A percentile compares a stretch with the other conserved stretches of the same genome.
Evolutionary conservation across 2,113 vertebrate genomes (phyloP).

Genomic region (Myotis davidii): DNA sequence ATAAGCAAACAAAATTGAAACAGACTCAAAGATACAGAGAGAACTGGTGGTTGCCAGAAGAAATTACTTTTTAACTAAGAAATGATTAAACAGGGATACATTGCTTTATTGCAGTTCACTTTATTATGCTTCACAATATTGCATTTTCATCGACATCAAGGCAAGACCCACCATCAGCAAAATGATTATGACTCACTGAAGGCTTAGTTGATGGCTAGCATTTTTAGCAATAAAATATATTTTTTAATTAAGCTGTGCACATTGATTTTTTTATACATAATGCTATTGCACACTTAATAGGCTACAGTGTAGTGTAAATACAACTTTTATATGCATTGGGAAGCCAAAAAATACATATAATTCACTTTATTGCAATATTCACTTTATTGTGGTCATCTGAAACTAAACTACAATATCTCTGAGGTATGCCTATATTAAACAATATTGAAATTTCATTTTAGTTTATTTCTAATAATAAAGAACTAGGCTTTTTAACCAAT

Average conservation of each 20-base stretch:
- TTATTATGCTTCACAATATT: background rate
- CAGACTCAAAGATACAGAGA: background rate
- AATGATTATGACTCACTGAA: background rate
- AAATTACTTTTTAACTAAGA: constrained; percentile 22
- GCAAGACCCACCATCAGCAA: background rate
- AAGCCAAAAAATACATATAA: background rate
- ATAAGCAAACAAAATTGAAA: background rate
- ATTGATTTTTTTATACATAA: background rate
- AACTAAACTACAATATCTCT: background rate
- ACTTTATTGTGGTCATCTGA: background rate
- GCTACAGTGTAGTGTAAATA: background rate
- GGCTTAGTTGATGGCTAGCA: background rate
- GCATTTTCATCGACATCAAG: background rate
- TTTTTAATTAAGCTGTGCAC: background rate
- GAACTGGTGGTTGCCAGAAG: background rate
- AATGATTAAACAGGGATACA: background rate
- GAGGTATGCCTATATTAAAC: background rate
- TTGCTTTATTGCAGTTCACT: background rate
- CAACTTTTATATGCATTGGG: background rate
- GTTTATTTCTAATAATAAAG: background rate
- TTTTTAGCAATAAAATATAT: background rate
- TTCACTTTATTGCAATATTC: background rate
- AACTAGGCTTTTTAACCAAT: background rate
- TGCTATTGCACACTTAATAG: background rate
- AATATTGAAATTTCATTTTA: background rate